Conservation (phyloP, 2,113 vertebrate species). For the Mixornis gularis region DNA sequence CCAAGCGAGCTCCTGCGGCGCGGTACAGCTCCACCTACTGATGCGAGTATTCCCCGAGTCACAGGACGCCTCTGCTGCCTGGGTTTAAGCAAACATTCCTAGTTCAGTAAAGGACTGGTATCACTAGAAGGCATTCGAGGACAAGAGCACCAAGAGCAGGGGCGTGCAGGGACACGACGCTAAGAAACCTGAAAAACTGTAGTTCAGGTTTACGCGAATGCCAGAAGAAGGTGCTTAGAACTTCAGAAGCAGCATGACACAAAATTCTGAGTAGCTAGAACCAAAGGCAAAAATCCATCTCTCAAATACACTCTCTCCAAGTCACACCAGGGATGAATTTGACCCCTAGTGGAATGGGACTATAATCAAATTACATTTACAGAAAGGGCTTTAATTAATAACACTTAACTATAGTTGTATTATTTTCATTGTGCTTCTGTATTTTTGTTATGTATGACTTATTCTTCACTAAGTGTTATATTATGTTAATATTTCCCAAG, state of each 20-base stretch:
- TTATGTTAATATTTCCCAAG: background rate
- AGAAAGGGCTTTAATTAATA: slow-evolving; percentile 16
- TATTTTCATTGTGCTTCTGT: background rate
- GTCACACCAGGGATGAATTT: background rate
- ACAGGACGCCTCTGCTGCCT: background rate
- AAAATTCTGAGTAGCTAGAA: background rate
- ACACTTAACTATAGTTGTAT: background rate
- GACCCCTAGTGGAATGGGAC: background rate
- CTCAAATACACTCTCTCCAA: background rate
- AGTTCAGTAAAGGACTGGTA: background rate
- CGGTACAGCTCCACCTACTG: background rate
- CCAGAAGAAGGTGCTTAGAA: background rate
- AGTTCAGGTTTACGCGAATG: background rate
- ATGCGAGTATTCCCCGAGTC: background rate
- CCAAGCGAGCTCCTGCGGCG: background rate
- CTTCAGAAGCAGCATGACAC: background rate
- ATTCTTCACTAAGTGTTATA: background rate
- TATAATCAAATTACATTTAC: background rate
- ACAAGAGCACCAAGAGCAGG: background rate
- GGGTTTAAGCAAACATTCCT: background rate
- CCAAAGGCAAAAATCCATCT: background rate
- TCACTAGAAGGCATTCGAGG: background rate
- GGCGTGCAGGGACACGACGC: background rate
- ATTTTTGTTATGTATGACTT: slow-evolving; percentile 13
- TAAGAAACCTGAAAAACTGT: background rate